Evolutionary conservation across 2,797 vertebrate genomes (phyloP).

Genomic region (Acrossocheilus wenchowensis): DNA sequence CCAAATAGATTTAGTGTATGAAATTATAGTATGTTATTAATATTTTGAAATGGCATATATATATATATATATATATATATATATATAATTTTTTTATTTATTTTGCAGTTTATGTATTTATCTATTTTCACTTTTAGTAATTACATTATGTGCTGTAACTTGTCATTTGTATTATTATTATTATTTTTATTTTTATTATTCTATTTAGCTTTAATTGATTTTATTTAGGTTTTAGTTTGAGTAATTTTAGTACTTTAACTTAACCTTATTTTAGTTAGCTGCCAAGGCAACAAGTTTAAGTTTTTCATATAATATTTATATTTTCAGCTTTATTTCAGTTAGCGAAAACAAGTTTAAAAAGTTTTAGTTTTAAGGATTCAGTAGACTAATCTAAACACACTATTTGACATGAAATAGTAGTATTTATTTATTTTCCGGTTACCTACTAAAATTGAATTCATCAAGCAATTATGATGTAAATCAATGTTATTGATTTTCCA

Average conservation of each 20-base stretch:
- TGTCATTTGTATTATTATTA: not conserved
- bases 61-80: too few relatives aligned
- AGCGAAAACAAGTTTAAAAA: not conserved
- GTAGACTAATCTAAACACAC: not conserved
- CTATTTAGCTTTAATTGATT: not conserved
- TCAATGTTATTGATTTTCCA: slow-evolving; percentile 46
- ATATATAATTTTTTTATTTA: too few relatives aligned
- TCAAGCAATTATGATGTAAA: slow-evolving; percentile 21
- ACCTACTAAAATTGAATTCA: slow-evolving; percentile 7
- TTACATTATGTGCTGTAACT: not conserved
- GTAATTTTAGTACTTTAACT: not conserved
- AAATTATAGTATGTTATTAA: too few relatives aligned
- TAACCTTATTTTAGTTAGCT: not conserved
- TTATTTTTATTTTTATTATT: not conserved
- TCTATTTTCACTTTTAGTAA: not conserved
- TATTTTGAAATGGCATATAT: too few relatives aligned
- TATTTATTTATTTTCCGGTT: slow-evolving; percentile 21
- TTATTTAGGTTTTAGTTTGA: not conserved
- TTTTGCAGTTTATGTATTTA: too few relatives aligned
- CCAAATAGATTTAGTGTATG: too few relatives aligned
- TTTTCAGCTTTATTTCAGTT: not conserved
- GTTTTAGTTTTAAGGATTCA: not conserved
- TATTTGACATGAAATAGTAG: not conserved
- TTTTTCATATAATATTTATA: not conserved
- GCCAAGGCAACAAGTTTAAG: not conserved